phyloP scores from a whole-genome alignment of 2,888 invertebrate species.

The Gortyna flavago region DNA sequence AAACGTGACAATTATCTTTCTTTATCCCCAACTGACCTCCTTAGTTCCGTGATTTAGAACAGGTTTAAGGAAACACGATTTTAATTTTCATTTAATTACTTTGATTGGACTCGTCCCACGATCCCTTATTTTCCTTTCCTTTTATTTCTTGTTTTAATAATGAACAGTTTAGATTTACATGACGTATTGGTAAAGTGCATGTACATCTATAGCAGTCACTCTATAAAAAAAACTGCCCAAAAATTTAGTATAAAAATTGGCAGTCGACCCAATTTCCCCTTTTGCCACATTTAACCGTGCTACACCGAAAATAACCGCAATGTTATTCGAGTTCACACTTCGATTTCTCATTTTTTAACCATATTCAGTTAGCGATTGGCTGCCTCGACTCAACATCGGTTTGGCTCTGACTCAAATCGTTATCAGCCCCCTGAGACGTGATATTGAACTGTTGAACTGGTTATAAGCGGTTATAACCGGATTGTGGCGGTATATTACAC shows the following conservation, averaged over 20 bases:
- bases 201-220: neutral
- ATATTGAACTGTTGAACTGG: slow-evolving; percentile 57
- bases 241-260: neutral
- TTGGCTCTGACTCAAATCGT: slow-evolving; percentile 66
- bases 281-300: slow-evolving; percentile 12
- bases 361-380: slow-evolving; percentile 63
- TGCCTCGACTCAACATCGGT: slow-evolving; percentile 41
- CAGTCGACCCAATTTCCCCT: neutral
- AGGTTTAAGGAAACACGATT: slow-evolving; percentile 52
- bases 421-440: slow-evolving; percentile 60
- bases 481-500: slow-evolving; percentile 14
- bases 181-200: slow-evolving; percentile 51
- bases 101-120: slow-evolving; percentile 55
- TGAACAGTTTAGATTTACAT: slow-evolving; percentile 53
- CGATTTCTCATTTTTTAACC: slow-evolving; percentile 52
- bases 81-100: slow-evolving; percentile 65
- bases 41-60: slow-evolving; percentile 52
- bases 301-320: slow-evolving; percentile 20
- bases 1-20: slow-evolving; percentile 20
- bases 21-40: slow-evolving; percentile 41
- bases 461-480: slow-evolving; percentile 46
- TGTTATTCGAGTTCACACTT: slow-evolving; percentile 45
- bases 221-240: neutral
- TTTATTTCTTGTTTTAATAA: slow-evolving; percentile 21
- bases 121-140: slow-evolving; percentile 40